Base-by-base conservation (phyloP, 2,113 vertebrate genomes). In the Paracanthobrama guichenoti region DNA sequence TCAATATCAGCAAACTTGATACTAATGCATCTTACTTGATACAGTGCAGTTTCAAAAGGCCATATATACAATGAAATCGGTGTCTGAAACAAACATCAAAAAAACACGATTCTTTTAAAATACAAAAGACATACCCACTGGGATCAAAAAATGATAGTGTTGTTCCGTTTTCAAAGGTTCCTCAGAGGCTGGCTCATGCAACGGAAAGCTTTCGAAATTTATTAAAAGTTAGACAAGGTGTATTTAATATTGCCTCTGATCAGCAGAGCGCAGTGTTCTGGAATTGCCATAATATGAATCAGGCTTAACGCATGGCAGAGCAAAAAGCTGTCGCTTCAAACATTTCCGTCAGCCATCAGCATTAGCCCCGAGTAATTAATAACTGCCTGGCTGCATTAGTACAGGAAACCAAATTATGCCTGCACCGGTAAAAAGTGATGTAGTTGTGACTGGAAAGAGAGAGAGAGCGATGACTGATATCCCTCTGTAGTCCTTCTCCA, bases 321-420 rank as follows among this genome's bases (percentile, higher is more conserved):
- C 75, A 14, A 71, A 85, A 77, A 18, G 44, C 59, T 64, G 55
- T 86, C 24, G 39, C 74, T 69, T 44, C 53, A 85, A 88, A 86
- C 82, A 13, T 64, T 82, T 50, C 82, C 79, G 72, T 81, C 71
- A 81, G 75, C 53, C 76, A 82, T 46, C 31, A 44, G 80, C 77
- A 84, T 85, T 79, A 79, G 48, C 35, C 44, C 28, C 46, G 59
- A 4, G 73, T 79, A 84, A 88, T 89, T 86, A 90, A 86, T 83
- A 84, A 83, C 57, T 57, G 79, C 62, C 82, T 44, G 31, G 24
- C 57, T 1, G 16, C 26, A 78, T 81, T 72, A 78, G 48, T 72
- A 80, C 83, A 28, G 71, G 14, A 31, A 77, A 24, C 55, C 85
- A 74, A n/a, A 53, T 85, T 66, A 71, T 39, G 28, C 53, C 79